Evolutionary conservation across 2,113 vertebrate species (phyloP).

Genomic region (Grantiella picta): DNA sequence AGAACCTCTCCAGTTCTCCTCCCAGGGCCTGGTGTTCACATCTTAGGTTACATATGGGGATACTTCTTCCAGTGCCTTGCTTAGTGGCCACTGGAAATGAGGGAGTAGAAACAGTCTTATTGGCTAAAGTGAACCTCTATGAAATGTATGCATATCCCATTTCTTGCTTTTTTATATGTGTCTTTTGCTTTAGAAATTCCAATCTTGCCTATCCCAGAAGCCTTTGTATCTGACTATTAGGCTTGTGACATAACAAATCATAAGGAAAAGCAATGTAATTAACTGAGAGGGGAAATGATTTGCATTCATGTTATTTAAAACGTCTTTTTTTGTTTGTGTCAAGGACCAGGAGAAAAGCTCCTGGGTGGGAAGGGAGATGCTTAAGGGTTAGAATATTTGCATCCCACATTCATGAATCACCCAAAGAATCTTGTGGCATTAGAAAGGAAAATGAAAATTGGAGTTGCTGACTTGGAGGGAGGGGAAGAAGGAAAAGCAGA

Average conservation of each 20-base stretch:
- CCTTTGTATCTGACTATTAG: neutral
- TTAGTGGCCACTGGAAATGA: neutral
- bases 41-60: neutral
- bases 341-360: constrained; percentile 11
- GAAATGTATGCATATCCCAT: neutral
- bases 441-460: neutral
- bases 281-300: neutral
- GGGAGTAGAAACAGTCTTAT: neutral
- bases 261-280: neutral
- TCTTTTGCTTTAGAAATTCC: neutral
- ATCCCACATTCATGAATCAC: neutral
- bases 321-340: neutral
- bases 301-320: constrained; percentile 20
- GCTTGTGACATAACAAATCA: constrained; percentile 3
- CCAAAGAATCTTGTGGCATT: neutral
- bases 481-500: neutral
- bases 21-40: neutral
- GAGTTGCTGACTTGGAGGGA: neutral
- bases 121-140: neutral
- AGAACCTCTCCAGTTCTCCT: neutral
- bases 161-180: neutral
- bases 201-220: neutral
- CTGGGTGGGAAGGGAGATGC: neutral
- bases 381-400: neutral
- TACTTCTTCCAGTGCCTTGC: neutral